Evolutionary conservation across 2,888 invertebrate species (phyloP), one percentile per base, ranked within the genome.

Genomic region (Sphinx pinastri): DNA sequence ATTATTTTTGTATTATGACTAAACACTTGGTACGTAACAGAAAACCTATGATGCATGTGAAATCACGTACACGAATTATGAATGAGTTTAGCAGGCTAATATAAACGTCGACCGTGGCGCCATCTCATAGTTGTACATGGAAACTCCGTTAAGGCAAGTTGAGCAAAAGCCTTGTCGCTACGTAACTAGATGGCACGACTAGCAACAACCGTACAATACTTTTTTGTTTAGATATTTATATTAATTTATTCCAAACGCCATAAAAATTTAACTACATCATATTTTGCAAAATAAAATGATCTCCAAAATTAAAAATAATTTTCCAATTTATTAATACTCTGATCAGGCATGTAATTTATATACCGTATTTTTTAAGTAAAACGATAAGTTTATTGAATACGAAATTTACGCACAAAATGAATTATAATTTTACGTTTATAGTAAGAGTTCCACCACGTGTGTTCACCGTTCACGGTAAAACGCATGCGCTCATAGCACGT

Each of bases 311-410:
- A 16, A 47, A 2, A 63, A 13, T 5, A 16, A 47, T 0, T 19
- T 49, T 19, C 12, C 10, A 60, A 49, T 47, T 63, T 63, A 7
- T 19, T 63, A 19, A 63, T 63, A 49, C 19, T 16, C 16, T 16
- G 16, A 47, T n/a, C 38, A 38, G 6, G 0, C 8, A 38, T 38
- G 6, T 38, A 38, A 38, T 38, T 38, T n/a, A 52, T n/a, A 11
- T 55, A 55, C 19, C 16, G 19, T 6, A 8, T 47, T 47, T 19
- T 25, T 57, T 25, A 63, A 47, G 19, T 49, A 63, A 16, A 19
- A 63, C 49, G 74, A 76, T 77, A 79, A 79, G 76, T 81, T 81
- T 79, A 84, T 82, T 82, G 75, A 80, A 75, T 70, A 75, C 70
- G 49, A 71, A 72, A 72, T 66, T 71, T 73, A 71, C n/a, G 68